Percentiles rank a stretch among this genome's conserved stretches.
phyloP scores from a whole-genome alignment of 2,113 vertebrate species.

The Caranx ignobilis region DNA sequence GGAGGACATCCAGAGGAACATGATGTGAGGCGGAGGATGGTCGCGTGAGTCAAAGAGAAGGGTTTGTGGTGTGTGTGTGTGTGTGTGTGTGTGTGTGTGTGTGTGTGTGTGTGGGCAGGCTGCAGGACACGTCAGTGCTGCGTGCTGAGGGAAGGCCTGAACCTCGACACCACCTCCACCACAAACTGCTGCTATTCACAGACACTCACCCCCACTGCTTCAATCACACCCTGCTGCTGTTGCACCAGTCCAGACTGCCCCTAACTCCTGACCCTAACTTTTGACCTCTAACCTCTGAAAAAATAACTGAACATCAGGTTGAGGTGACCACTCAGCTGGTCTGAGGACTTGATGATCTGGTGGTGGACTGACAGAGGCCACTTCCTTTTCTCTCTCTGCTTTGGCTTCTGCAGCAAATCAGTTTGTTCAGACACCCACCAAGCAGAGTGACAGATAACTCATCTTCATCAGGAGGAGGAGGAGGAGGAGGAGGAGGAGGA shows the following conservation, averaged over 20 bases:
- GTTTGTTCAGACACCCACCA: slow-evolving; percentile 57
- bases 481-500: not conserved
- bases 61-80: slow-evolving; percentile 65
- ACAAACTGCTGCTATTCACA: slow-evolving; percentile 65
- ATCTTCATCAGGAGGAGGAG: slow-evolving; percentile 34
- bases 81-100: slow-evolving; percentile 51
- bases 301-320: not conserved
- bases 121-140: slow-evolving; percentile 64
- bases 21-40: slow-evolving; percentile 51
- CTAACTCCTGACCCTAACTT: too few species aligned
- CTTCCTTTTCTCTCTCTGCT: slow-evolving; percentile 18
- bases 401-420: slow-evolving; percentile 30
- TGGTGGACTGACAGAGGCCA: too few species aligned
- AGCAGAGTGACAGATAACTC: slow-evolving; percentile 52
- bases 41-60: slow-evolving; percentile 62
- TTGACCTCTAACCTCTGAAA: too few species aligned
- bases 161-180: slow-evolving; percentile 70
- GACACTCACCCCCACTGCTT: slow-evolving; percentile 52
- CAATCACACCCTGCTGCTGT: slow-evolving; percentile 22
- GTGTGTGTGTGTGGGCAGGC: slow-evolving; percentile 58
- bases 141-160: slow-evolving; percentile 48
- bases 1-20: slow-evolving; percentile 49
- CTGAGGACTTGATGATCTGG: not conserved
- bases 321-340: slow-evolving; percentile 27
- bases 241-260: slow-evolving; percentile 26